phyloP scores from a whole-genome alignment of 2,113 vertebrate genomes.

The Tyto alba region DNA sequence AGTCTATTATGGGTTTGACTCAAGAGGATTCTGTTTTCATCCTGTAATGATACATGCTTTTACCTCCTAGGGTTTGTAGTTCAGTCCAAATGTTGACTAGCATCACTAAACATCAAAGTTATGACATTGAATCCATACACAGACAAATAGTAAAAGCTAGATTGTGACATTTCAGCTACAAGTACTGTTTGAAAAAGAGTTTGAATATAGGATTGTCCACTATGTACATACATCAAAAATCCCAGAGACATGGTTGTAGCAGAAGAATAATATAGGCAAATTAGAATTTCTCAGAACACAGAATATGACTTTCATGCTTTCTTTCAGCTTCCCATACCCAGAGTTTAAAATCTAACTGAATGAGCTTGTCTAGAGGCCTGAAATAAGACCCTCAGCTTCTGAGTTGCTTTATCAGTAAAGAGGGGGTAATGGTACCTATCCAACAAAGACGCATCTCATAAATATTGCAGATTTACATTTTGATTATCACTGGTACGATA shows the following conservation, averaged over 20 bases:
- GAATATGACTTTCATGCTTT: not conserved
- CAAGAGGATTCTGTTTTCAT: not conserved
- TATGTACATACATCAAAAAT: not conserved
- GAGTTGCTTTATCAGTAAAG: not conserved
- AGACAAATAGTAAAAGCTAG: not conserved
- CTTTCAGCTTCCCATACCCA: not conserved
- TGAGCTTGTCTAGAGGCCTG: not conserved
- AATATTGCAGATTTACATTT: not conserved
- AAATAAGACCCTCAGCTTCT: not conserved
- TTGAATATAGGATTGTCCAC: not conserved
- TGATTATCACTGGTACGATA: not conserved
- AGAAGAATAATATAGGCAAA: not conserved
- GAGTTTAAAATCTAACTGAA: not conserved
- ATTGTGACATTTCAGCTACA: not conserved
- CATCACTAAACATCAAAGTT: not conserved
- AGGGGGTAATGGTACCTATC: not conserved
- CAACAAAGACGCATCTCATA: not conserved
- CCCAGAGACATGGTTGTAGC: not conserved
- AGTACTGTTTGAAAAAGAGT: not conserved
- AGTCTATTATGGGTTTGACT: not conserved
- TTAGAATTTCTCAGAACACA: not conserved
- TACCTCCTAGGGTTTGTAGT: not conserved
- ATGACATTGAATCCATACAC: not conserved
- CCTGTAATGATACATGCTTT: not conserved
- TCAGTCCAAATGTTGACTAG: not conserved